Percentiles rank a stretch among this genome's conserved stretches.
Conservation (phyloP, 2,113 vertebrate species). For the Neoarius graeffei region DNA sequence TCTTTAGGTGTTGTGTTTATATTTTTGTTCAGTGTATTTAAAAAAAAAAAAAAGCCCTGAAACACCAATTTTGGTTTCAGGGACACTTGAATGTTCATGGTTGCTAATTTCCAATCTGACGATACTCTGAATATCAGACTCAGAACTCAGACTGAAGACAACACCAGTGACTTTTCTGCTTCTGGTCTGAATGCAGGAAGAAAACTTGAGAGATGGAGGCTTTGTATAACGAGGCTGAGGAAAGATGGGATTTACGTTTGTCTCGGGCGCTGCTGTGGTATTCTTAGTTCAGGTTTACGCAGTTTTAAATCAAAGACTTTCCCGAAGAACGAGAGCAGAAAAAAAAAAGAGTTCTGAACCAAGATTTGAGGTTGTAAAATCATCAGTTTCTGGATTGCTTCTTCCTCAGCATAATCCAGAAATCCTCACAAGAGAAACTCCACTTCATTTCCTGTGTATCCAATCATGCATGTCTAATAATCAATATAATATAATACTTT, state of each 20-base stretch:
- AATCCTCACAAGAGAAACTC: not conserved
- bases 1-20: no score
- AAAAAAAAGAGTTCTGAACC: conserved; percentile 13
- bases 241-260: conserved; percentile 7
- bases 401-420: conserved; percentile 7
- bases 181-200: not conserved
- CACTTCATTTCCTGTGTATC: not conserved
- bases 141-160: no score
- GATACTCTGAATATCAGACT: not conserved
- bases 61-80: not conserved
- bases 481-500: no score
- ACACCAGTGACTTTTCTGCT: not conserved
- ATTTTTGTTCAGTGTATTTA: no score
- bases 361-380: not conserved
- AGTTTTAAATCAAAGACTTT: conserved; percentile 30
- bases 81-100: not conserved
- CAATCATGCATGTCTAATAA: not conserved
- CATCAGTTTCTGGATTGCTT: conserved; percentile 4
- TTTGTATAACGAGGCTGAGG: conserved; percentile 29
- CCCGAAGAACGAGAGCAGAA: not conserved
- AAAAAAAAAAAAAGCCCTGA: no score
- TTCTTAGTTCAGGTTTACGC: conserved; percentile 31
- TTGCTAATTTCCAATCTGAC: not conserved
- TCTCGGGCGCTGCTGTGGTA: conserved; percentile 8
- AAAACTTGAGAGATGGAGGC: not conserved